Base-by-base conservation (phyloP, 2,113 vertebrate genomes). In the Upupa epops region DNA sequence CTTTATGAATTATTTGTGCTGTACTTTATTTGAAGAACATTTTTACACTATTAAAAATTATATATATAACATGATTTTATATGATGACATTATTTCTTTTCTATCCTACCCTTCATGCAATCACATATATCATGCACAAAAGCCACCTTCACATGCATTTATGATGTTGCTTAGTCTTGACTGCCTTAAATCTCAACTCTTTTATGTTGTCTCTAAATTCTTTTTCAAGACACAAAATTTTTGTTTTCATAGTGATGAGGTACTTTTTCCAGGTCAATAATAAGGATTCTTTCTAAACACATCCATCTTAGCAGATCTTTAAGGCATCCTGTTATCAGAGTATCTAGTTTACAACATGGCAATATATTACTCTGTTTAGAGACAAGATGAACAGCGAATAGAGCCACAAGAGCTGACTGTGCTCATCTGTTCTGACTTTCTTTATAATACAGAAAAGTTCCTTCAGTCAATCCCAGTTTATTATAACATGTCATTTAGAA, bases 381-480 rank as follows among this genome's bases (percentile, higher is more conserved):
- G 70, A 48, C 75, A n/a, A 86, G 73, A 63, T 64, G n/a, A 91
- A 70, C 48, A 49, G 48, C 63, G 77, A 78, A 64, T 34, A 88
- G 49, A 90, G 55, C 36, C 48, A 83, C 66, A 65, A 73, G 36
- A 88, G 70, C 73, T 88, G 86, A 86, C 42, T 88, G 29, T 68
- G 59, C 77, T 90, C 68, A 36, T 92, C 83, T 74, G 13, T 87
- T 89, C 59, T 77, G 83, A 71, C 75, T 94, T 78, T 63, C 69
- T 74, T 92, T 81, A 4, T 42, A 84, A 65, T 26, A 79, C 5
- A 11, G 11, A 34, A 17, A 81, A 82, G 70, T 94, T 93, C 77
- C 83, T 91, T 90, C 73, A 92, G 81, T 93, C 74, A 70, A 84
- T 70, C 74, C 42, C 46, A 65, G 70, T 76, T 90, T 92, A 76